A percentile compares a stretch with the other conserved stretches of the same genome.
These are phyloP conservation scores for Paratilapia polleni DNA, from an alignment of 2,113 vertebrate genomes.

Conservation along the genomic window DNA sequence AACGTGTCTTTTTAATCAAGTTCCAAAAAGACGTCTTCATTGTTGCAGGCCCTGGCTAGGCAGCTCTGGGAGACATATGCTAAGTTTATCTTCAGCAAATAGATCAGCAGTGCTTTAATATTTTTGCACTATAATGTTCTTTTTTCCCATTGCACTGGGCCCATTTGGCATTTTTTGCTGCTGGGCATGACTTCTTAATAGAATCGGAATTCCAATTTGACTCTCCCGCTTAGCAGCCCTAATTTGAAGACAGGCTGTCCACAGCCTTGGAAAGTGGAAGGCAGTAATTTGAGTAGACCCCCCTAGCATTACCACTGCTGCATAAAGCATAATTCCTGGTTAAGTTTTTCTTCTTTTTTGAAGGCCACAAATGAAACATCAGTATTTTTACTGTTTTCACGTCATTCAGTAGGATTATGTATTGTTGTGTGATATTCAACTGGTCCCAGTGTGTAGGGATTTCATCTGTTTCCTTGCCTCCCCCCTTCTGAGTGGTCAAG, in stretches of 20 bases:
- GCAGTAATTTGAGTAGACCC: slow-evolving; percentile 73
- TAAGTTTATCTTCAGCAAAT: slow-evolving; percentile 81
- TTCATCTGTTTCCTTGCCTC: slow-evolving; percentile 39
- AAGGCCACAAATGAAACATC: slow-evolving; percentile 57
- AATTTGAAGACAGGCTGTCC: slow-evolving; percentile 80
- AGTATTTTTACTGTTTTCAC: slow-evolving; percentile 30
- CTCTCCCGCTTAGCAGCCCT: slow-evolving; percentile 77
- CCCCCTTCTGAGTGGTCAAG: slow-evolving; percentile 55
- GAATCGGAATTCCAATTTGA: slow-evolving; percentile 82
- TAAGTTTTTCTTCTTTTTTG: slow-evolving; percentile 61
- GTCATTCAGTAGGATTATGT: slow-evolving; percentile 35
- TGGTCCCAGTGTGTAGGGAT: slow-evolving; percentile 6
- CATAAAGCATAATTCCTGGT: slow-evolving; percentile 71
- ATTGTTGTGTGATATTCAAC: slow-evolving; percentile 36
- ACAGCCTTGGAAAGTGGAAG: slow-evolving; percentile 69
- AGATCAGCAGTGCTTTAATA: slow-evolving; percentile 76
- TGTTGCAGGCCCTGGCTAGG: slow-evolving; percentile 66
- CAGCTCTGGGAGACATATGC: slow-evolving; percentile 76
- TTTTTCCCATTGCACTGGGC: slow-evolving; percentile 70
- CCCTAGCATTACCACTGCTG: slow-evolving; percentile 67
- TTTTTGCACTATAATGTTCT: slow-evolving; percentile 77
- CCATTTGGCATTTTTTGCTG: slow-evolving; percentile 81
- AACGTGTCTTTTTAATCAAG: slow-evolving; percentile 78
- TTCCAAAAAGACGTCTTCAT: slow-evolving; percentile 74
- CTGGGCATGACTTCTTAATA: slow-evolving; percentile 81